Percentiles rank a stretch among this genome's conserved stretches.
These are phyloP conservation scores for Apogon hyalosoma DNA, from an alignment of 2,797 vertebrate genomes.

Conservation along the genomic window DNA sequence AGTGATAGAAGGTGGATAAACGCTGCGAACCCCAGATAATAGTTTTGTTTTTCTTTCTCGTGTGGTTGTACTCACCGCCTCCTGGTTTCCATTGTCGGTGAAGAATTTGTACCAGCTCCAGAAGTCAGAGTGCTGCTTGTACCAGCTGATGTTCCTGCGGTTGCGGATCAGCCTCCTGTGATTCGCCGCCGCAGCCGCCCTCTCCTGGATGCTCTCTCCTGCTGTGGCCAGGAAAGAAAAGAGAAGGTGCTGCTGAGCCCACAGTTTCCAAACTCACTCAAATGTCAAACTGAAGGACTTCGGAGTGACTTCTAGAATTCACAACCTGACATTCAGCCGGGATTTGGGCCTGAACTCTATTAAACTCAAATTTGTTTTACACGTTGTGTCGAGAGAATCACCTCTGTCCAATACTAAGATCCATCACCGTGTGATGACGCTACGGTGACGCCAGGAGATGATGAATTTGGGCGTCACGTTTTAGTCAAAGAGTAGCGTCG, in stretches of 20 bases:
- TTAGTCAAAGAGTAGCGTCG: not conserved
- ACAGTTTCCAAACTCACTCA: not conserved
- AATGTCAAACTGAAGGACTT: conserved; percentile 28
- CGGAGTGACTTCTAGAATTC: conserved; percentile 25
- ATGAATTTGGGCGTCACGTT: conserved; percentile 11
- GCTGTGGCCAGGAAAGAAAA: conserved; percentile 28
- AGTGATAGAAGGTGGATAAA: not conserved
- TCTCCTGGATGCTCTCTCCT: conserved; percentile 62
- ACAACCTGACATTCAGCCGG: not conserved
- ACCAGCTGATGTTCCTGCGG: conserved; percentile 88
- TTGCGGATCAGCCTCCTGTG: conserved; percentile 79
- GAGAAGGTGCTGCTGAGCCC: not conserved
- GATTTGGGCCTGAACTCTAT: not conserved
- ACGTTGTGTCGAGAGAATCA: not conserved
- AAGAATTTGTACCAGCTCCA: conserved; percentile 89
- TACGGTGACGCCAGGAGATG: conserved; percentile 5
- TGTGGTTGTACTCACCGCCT: conserved; percentile 80
- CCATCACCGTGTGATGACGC: conserved; percentile 5
- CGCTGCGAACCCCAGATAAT: no score
- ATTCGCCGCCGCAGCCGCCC: conserved; percentile 22
- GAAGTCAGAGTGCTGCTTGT: conserved; percentile 87
- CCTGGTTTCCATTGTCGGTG: conserved; percentile 83
- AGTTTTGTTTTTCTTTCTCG: no score
- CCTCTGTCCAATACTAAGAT: not conserved
- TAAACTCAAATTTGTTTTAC: not conserved